Conservation (phyloP, 1,140 invertebrate species). For the Danaus melanippus region DNA sequence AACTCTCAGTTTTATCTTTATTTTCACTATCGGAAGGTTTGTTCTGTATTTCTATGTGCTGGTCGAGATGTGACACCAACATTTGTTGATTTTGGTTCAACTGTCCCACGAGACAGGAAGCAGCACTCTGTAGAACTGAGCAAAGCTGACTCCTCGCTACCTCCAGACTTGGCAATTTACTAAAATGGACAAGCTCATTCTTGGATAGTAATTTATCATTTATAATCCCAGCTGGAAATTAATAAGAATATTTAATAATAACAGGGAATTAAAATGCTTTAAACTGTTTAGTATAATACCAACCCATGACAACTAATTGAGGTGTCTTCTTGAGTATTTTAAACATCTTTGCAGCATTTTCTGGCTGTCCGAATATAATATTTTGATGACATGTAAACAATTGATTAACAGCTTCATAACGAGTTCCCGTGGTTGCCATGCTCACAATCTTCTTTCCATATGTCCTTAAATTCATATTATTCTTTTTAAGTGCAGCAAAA, state of each 20-base stretch:
- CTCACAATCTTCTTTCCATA: constrained; percentile 75
- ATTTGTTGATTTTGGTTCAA: constrained; percentile 79
- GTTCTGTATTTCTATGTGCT: constrained; percentile 50
- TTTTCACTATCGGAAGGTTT: constrained; percentile 7
- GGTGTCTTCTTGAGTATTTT: constrained; percentile 76
- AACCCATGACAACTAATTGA: constrained; percentile 78
- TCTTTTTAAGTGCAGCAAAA: constrained; percentile 73
- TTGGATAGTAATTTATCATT: constrained; percentile 77
- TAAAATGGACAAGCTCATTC: constrained; percentile 77
- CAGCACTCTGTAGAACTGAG: constrained; percentile 75
- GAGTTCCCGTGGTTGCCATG: constrained; percentile 74
- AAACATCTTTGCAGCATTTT: constrained; percentile 71
- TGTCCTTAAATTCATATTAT: constrained; percentile 77
- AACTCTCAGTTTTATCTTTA: constrained; percentile 4
- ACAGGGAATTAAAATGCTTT: not conserved
- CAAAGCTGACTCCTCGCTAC: constrained; percentile 75
- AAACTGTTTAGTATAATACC: constrained; percentile 23
- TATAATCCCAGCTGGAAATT: constrained; percentile 76
- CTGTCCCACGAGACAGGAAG: constrained; percentile 75
- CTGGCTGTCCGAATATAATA: constrained; percentile 77
- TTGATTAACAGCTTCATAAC: constrained; percentile 73
- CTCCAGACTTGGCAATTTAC: constrained; percentile 75
- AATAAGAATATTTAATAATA: not conserved
- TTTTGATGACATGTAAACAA: constrained; percentile 74
- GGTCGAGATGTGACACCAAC: constrained; percentile 76